Percentiles rank a stretch among this genome's conserved stretches.
phyloP scores from a whole-genome alignment of 2,797 vertebrate genomes.

The Muraenolepis orangiensis region DNA sequence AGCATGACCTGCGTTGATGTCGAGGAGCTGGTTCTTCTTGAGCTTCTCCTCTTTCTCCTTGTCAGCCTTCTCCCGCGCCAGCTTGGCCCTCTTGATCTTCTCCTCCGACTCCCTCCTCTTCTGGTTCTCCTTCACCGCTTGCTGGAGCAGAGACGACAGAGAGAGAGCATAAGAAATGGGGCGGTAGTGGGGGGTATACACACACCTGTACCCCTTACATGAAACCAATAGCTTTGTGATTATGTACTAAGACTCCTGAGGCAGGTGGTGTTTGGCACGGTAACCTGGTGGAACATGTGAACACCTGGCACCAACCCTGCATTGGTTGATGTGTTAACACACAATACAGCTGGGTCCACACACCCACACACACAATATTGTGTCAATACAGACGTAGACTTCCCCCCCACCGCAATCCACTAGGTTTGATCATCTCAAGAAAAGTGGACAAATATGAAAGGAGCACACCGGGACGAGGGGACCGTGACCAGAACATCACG shows the following conservation, averaged over 20 bases:
- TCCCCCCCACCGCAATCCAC: too few species aligned
- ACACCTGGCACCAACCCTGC: slow-evolving; percentile 2
- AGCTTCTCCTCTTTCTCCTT: slow-evolving; percentile 81
- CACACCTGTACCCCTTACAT: neutral
- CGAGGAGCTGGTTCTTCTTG: slow-evolving; percentile 77
- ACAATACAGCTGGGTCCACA: slow-evolving; percentile 19
- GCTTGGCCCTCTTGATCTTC: slow-evolving; percentile 77
- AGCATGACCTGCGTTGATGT: slow-evolving; percentile 79
- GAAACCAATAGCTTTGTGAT: neutral
- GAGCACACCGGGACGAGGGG: too few species aligned
- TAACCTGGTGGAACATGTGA: slow-evolving; percentile 45
- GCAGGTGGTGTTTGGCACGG: slow-evolving; percentile 6
- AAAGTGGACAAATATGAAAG: too few species aligned
- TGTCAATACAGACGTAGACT: slow-evolving; percentile 48
- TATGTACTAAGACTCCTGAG: neutral
- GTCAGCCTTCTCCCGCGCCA: slow-evolving; percentile 83
- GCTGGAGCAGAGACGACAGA: slow-evolving; percentile 71
- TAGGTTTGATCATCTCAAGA: too few species aligned
- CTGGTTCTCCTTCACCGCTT: slow-evolving; percentile 82
- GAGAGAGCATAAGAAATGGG: neutral
- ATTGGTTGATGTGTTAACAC: slow-evolving; percentile 39
- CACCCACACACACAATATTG: slow-evolving; percentile 20
- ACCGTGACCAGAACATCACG: too few species aligned
- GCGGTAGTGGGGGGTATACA: neutral
- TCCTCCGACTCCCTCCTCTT: slow-evolving; percentile 83